phyloP scores from a whole-genome alignment of 2,888 invertebrate species.

The Odontocerum albicorne region DNA sequence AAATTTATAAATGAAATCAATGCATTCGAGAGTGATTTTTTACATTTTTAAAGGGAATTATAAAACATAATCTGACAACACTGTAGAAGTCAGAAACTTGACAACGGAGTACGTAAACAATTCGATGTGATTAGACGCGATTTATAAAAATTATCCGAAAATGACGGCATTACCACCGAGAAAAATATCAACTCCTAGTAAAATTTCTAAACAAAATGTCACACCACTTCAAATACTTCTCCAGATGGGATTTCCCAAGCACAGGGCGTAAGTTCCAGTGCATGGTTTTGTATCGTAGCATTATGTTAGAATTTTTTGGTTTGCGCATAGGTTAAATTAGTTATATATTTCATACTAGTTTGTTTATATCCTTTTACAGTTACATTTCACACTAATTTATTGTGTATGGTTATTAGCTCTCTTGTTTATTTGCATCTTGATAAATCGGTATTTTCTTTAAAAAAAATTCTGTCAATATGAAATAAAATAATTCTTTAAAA shows the following conservation, averaged over 20 bases:
- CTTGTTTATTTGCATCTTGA: too few species aligned
- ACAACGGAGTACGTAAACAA: conserved; percentile 31
- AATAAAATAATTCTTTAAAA: too few species aligned
- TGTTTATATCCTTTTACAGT: too few species aligned
- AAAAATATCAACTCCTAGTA: conserved; percentile 72
- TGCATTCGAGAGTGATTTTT: too few species aligned
- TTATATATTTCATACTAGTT: too few species aligned
- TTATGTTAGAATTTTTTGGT: conserved; percentile 11
- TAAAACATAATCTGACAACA: conserved; percentile 21
- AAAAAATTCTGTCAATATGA: too few species aligned
- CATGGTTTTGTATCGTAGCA: conserved; percentile 19
- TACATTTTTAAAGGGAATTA: too few species aligned
- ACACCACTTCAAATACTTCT: conserved; percentile 80
- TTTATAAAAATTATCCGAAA: conserved; percentile 40
- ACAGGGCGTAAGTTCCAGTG: conserved; percentile 75
- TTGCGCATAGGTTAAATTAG: conserved; percentile 19
- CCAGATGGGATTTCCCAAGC: conserved; percentile 87
- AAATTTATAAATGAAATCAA: too few species aligned
- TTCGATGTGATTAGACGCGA: conserved; percentile 6
- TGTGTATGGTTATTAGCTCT: too few species aligned
- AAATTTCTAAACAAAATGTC: conserved; percentile 69
- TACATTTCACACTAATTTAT: too few species aligned
- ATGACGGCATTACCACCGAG: conserved; percentile 80
- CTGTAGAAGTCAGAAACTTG: conserved; percentile 28
- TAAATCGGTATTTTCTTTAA: too few species aligned